Percentiles rank a stretch among this genome's conserved stretches.
Evolutionary conservation across 2,797 vertebrate species (phyloP).

Genomic region (Melanotaenia maccullochi): DNA sequence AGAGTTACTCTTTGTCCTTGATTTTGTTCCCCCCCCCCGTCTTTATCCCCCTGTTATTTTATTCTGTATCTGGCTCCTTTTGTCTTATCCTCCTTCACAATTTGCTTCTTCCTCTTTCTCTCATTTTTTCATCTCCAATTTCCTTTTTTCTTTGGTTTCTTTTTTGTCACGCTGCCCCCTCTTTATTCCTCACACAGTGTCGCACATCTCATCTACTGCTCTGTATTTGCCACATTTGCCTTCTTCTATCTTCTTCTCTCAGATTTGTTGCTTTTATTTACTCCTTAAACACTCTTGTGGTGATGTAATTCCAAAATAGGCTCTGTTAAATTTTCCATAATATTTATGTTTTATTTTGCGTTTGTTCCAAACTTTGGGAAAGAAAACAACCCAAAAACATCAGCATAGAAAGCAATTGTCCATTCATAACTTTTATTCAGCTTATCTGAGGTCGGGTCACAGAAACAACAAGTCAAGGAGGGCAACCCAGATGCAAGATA

Average conservation of each 20-base stretch:
- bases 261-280: conserved; percentile 10
- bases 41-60: conserved; percentile 57
- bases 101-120: conserved; percentile 46
- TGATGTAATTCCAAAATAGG: background rate
- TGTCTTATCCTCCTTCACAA: conserved; percentile 56
- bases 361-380: too few species aligned
- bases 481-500: too few species aligned
- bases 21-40: conserved; percentile 63
- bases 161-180: conserved; percentile 34
- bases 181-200: conserved; percentile 3
- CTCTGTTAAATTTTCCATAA: background rate
- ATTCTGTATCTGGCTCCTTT: conserved; percentile 57
- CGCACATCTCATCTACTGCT: conserved; percentile 1
- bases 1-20: conserved; percentile 81
- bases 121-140: conserved; percentile 42
- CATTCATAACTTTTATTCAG: too few species aligned
- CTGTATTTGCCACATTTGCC: conserved; percentile 1
- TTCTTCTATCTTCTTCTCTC: background rate
- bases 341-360: background rate
- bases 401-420: too few species aligned
- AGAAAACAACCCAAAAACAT: too few species aligned
- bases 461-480: too few species aligned
- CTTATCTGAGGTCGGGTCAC: too few species aligned
- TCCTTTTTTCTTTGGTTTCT: conserved; percentile 39
- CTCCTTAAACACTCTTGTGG: background rate